Evolutionary conservation across 2,113 vertebrate genomes (phyloP).

Genomic region (Ahaetulla prasina): DNA sequence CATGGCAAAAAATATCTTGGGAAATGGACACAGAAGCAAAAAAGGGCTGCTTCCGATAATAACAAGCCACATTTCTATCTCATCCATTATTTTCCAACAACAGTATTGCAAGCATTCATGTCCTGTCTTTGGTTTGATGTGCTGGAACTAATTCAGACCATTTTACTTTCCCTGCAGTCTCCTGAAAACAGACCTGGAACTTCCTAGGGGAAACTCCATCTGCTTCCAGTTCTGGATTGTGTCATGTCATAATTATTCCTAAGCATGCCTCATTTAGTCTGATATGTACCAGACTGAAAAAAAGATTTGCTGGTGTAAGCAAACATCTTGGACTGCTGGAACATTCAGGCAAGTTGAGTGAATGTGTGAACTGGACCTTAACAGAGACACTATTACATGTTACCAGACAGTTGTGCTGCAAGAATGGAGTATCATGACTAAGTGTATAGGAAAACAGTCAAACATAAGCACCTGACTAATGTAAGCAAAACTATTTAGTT

Average conservation of each 20-base stretch:
- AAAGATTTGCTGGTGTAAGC: conserved; percentile 37
- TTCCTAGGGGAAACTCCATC: conserved; percentile 60
- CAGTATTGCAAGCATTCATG: not conserved
- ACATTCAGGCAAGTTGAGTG: not conserved
- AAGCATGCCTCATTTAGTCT: conserved; percentile 64
- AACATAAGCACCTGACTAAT: not conserved
- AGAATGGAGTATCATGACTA: not conserved
- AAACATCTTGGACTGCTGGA: conserved; percentile 32
- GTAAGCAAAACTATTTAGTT: not conserved
- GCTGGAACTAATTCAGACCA: conserved; percentile 29
- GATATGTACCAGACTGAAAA: conserved; percentile 55
- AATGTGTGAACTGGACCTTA: not conserved
- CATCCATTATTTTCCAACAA: rapidly evolving
- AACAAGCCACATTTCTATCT: not conserved
- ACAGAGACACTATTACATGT: not conserved
- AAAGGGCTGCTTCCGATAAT: rapidly evolving
- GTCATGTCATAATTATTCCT: conserved; percentile 64
- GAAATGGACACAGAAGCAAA: not conserved
- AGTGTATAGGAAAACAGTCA: not conserved
- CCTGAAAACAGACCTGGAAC: conserved; percentile 49
- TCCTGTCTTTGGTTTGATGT: not conserved
- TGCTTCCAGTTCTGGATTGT: conserved; percentile 60
- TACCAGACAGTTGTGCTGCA: not conserved
- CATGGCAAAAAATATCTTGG: not conserved
- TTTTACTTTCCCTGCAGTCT: not conserved